Conservation (phyloP, 2,113 vertebrate species). For the Etheostoma cragini region DNA sequence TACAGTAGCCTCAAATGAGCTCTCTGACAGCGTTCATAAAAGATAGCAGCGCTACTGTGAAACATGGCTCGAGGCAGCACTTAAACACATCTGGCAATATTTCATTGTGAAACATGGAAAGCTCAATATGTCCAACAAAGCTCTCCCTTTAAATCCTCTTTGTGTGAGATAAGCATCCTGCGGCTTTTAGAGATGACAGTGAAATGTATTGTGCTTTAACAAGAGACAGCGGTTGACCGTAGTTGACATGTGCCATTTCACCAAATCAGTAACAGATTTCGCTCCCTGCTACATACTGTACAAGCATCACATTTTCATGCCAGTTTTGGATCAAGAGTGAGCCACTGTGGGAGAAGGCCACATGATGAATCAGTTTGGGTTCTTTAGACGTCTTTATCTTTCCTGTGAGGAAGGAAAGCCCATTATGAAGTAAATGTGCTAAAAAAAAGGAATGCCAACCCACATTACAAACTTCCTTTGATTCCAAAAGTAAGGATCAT, state of each 20-base stretch:
- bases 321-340: constrained; percentile 25
- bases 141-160: constrained; percentile 71
- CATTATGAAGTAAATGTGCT: background rate
- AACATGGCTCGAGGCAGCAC: constrained; percentile 67
- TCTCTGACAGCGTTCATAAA: constrained; percentile 68
- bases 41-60: constrained; percentile 58
- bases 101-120: constrained; percentile 73
- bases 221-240: constrained; percentile 46
- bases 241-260: constrained; percentile 35
- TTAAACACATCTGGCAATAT: constrained; percentile 67
- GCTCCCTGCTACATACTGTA: constrained; percentile 29
- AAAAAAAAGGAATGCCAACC: background rate
- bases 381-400: constrained; percentile 7
- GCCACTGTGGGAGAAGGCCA: constrained; percentile 1
- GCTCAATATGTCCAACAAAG: constrained; percentile 74
- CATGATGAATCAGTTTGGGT: background rate
- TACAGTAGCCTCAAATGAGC: constrained; percentile 65
- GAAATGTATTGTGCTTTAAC: constrained; percentile 63
- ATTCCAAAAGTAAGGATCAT: constrained; percentile 3
- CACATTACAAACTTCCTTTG: constrained; percentile 5
- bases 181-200: constrained; percentile 72
- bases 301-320: constrained; percentile 45
- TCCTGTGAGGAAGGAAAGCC: constrained; percentile 8
- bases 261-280: constrained; percentile 48
- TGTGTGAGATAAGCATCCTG: constrained; percentile 62